Evolutionary conservation across 2,888 invertebrate genomes (phyloP).

Genomic region (Hedychridium roseum): DNA sequence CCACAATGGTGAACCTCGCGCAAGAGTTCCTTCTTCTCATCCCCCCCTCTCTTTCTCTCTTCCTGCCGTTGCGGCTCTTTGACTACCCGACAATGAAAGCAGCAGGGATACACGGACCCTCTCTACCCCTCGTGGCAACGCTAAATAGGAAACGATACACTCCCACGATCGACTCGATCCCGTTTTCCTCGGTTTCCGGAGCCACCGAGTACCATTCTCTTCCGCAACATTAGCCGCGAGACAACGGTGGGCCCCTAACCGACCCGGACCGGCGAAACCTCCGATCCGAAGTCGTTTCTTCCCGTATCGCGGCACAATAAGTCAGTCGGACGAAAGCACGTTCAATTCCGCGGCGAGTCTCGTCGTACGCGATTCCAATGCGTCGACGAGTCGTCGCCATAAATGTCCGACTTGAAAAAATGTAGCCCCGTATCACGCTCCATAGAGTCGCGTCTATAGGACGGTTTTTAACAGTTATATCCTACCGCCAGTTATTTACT

Average conservation of each 20-base stretch:
- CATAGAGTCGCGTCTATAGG: no score
- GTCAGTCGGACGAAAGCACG: no score
- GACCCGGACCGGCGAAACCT: slow-evolving; percentile 13
- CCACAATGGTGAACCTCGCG: slow-evolving; percentile 35
- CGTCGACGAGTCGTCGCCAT: no score
- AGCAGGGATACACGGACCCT: background rate
- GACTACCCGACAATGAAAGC: slow-evolving; percentile 16
- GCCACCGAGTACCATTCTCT: slow-evolving; percentile 19
- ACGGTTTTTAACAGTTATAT: no score
- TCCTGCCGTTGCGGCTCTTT: slow-evolving; percentile 8
- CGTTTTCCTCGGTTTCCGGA: slow-evolving; percentile 25
- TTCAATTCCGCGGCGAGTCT: no score
- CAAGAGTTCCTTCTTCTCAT: slow-evolving; percentile 18
- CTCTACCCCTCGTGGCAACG: slow-evolving; percentile 27
- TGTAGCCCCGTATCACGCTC: no score
- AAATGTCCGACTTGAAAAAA: no score
- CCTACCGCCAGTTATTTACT: no score
- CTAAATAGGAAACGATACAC: slow-evolving; percentile 48
- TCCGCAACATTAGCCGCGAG: slow-evolving; percentile 39
- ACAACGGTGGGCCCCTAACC: slow-evolving; percentile 15
- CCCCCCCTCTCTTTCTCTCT: background rate
- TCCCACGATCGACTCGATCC: slow-evolving; percentile 38
- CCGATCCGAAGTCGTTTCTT: slow-evolving; percentile 23
- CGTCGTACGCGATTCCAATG: no score
- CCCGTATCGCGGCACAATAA: slow-evolving; percentile 17